These are phyloP conservation scores for Cervus canadensis DNA, from an alignment of 2,113 vertebrate genomes.

Conservation along the genomic window DNA sequence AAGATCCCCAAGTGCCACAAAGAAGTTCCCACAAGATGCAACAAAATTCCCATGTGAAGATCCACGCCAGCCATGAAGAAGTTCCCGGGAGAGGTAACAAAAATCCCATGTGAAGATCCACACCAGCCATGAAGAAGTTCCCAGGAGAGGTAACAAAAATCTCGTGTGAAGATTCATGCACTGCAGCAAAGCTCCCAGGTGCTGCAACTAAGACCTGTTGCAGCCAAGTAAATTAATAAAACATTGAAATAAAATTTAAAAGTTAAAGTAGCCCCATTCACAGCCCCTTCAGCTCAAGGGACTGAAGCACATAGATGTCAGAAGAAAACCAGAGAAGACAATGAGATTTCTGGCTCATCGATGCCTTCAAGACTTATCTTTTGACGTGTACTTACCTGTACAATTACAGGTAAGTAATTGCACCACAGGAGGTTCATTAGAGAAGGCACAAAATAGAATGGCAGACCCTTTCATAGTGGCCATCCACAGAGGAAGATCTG, in stretches of 20 bases:
- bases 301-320: not conserved
- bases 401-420: not conserved
- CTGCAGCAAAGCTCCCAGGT: not conserved
- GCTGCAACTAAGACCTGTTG: not conserved
- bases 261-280: not conserved
- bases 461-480: not conserved
- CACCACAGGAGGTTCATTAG: not conserved
- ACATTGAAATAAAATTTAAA: not conserved
- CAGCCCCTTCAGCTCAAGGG: not conserved
- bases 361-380: conserved; percentile 18
- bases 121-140: not conserved
- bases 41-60: not conserved
- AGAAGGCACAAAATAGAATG: not conserved
- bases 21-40: not conserved
- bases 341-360: not conserved
- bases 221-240: not conserved
- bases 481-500: not conserved
- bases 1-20: not conserved
- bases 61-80: not conserved
- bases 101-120: not conserved
- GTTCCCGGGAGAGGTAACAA: not conserved
- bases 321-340: not conserved
- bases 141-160: not conserved
- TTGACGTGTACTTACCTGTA: not conserved
- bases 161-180: not conserved